phyloP scores from a whole-genome alignment of 2,888 invertebrate species.

The Sarcophaga caerulescens region DNA sequence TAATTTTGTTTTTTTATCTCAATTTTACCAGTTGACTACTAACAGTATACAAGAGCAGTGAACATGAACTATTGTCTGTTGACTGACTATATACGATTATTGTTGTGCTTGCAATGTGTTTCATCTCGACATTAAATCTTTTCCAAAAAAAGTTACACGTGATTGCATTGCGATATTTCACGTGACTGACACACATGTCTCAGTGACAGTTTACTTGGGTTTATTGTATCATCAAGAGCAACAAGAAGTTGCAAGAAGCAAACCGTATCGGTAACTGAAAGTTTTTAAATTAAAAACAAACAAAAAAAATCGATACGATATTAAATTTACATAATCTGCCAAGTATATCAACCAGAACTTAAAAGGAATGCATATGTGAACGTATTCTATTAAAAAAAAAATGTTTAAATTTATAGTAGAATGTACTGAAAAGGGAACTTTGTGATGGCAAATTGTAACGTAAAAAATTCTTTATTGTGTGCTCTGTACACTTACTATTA shows the following conservation, averaged over 20 bases:
- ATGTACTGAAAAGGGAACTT: too few relatives aligned
- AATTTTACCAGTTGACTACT: neutral
- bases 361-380: too few relatives aligned
- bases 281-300: too few relatives aligned
- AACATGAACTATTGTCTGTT: constrained; percentile 13
- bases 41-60: neutral
- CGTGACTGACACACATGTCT: constrained; percentile 53
- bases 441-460: too few relatives aligned
- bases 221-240: constrained; percentile 36
- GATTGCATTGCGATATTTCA: constrained; percentile 51
- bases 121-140: neutral
- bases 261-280: neutral
- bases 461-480: too few relatives aligned
- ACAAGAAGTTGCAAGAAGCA: neutral
- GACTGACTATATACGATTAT: neutral
- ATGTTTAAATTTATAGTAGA: too few relatives aligned
- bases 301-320: too few relatives aligned
- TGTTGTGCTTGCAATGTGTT: neutral
- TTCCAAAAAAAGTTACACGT: constrained; percentile 43
- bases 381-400: too few relatives aligned
- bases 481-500: too few relatives aligned
- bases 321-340: too few relatives aligned
- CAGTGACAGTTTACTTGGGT: constrained; percentile 37
- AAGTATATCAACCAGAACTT: too few relatives aligned
- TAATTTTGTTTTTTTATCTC: neutral